Conservation (phyloP, 1,140 invertebrate genomes). For the Acyrthosiphon pisum region DNA sequence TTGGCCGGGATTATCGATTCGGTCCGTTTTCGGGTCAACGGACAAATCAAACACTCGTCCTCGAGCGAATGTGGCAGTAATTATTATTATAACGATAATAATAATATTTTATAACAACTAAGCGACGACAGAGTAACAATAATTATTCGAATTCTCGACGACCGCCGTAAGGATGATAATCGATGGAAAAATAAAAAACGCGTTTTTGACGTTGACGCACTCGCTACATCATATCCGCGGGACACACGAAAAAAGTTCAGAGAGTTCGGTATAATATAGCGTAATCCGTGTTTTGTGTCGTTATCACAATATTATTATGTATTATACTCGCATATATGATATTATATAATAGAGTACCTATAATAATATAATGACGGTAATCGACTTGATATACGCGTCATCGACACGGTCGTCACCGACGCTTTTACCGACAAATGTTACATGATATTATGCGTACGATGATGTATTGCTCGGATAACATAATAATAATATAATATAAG, state of each 20-base stretch:
- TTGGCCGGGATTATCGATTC: not conserved
- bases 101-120: not conserved
- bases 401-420: not conserved
- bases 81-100: not conserved
- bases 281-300: no score
- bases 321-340: no score
- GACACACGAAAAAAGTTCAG: no score
- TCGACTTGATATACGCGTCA: not conserved
- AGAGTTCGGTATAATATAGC: no score
- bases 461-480: no score
- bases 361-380: not conserved
- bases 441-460: no score
- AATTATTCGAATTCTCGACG: not conserved
- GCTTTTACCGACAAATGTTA: not conserved
- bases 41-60: not conserved
- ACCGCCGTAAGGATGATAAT: no score
- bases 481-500: not conserved
- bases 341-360: no score
- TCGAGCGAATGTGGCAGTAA: not conserved
- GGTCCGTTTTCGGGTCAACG: constrained; percentile 8
- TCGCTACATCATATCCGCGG: no score
- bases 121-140: not conserved
- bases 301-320: no score
- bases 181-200: no score
- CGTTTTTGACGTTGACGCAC: no score